Conservation (phyloP, 2,113 vertebrate species). For the Stigmatopora argus region DNA sequence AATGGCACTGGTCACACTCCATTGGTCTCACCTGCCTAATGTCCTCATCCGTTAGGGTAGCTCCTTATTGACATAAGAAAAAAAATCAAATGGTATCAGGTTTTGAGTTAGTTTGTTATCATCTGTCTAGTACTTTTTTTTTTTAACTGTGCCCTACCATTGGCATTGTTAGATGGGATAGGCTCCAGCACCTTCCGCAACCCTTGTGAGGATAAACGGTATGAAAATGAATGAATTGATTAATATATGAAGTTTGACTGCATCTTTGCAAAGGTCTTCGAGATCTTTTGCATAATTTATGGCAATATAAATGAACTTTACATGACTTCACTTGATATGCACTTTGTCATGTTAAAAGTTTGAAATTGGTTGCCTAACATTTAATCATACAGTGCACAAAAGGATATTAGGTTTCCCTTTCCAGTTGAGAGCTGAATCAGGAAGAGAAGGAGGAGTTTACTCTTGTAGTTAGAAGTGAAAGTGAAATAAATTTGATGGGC, state of each 20-base stretch:
- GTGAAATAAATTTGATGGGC: conserved; percentile 66
- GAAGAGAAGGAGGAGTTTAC: conserved; percentile 51
- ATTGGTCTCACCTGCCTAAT: conserved; percentile 42
- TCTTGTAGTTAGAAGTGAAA: conserved; percentile 68
- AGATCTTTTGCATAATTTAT: too few species aligned
- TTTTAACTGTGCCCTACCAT: too few species aligned
- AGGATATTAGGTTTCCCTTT: neutral
- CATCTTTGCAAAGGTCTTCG: too few species aligned
- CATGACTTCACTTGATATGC: too few species aligned
- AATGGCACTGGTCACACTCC: conserved; percentile 26
- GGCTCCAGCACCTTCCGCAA: too few species aligned
- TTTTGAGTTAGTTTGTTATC: neutral
- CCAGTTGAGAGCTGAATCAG: conserved; percentile 23
- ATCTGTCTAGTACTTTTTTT: too few species aligned
- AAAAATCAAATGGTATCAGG: neutral
- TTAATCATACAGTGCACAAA: neutral
- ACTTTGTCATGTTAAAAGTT: too few species aligned
- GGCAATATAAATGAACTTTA: too few species aligned
- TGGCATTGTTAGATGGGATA: too few species aligned
- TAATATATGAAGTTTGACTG: too few species aligned
- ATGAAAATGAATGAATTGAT: too few species aligned
- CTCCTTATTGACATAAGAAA: conserved; percentile 26
- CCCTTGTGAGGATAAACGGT: too few species aligned
- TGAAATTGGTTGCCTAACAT: neutral
- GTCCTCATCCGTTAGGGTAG: conserved; percentile 34